Evolutionary conservation across 35 echinoderm and acorn worm genomes (phyloP).

Genomic region (Ophioderma brevispina): DNA sequence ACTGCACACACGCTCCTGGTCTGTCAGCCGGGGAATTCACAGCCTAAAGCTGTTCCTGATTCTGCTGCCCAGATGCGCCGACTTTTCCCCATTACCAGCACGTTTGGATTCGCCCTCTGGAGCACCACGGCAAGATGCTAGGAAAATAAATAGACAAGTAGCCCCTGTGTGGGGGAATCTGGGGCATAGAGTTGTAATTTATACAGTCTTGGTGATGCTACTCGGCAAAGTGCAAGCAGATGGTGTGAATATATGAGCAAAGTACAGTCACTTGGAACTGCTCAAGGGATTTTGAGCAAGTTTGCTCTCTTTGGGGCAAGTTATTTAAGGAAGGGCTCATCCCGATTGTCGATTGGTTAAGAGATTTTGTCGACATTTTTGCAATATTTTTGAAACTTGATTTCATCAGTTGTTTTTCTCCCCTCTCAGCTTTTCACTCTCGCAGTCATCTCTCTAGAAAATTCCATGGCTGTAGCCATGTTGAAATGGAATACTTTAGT

Average conservation of each 20-base stretch:
- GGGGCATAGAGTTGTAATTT: background rate
- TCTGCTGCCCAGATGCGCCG: background rate
- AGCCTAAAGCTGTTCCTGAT: background rate
- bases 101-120: conserved; percentile 2
- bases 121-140: background rate
- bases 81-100: background rate
- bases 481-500: background rate
- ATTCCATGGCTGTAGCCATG: background rate
- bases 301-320: background rate
- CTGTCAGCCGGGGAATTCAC: conserved; percentile 2
- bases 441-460: no score
- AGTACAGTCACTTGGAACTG: background rate
- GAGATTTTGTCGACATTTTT: background rate
- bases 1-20: no score
- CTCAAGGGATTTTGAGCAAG: background rate
- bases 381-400: conserved; percentile 1
- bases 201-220: background rate
- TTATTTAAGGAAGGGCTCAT: background rate
- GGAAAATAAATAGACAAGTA: conserved; percentile 1
- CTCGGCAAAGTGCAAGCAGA: background rate
- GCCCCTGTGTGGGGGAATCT: conserved; percentile 3
- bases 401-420: background rate
- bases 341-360: background rate
- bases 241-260: background rate
- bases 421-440: no score